phyloP scores from a whole-genome alignment of 37 sponge, comb jelly and placozoan species.

The Haliclona indistincta region DNA sequence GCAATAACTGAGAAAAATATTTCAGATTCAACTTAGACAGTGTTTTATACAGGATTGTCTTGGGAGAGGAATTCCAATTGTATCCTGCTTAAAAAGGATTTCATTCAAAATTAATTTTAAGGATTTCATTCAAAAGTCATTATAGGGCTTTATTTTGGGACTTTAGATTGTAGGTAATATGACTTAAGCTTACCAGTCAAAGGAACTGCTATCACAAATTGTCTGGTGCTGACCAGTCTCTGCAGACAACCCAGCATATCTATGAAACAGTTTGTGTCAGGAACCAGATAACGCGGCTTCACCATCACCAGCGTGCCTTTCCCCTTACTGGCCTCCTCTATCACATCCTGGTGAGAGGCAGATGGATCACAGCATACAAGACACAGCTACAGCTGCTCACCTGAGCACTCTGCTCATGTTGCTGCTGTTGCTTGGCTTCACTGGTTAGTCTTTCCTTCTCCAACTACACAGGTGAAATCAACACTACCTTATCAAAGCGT shows the following conservation, averaged over 20 bases:
- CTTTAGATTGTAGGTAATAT: too few relatives aligned
- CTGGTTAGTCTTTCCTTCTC: neutral
- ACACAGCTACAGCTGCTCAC: neutral
- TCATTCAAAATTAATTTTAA: neutral
- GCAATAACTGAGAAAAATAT: conserved; percentile 46
- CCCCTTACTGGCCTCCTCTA: conserved; percentile 38
- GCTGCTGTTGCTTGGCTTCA: neutral
- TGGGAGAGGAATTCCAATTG: too few relatives aligned
- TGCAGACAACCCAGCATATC: conserved; percentile 53
- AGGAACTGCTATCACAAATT: conserved; percentile 71
- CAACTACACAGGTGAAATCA: neutral
- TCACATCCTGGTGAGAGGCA: conserved; percentile 17
- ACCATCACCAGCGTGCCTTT: conserved; percentile 16
- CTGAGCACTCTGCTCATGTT: neutral
- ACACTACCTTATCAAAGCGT: neutral
- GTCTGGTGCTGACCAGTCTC: conserved; percentile 19
- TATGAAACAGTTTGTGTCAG: conserved; percentile 90
- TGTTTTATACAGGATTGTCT: neutral
- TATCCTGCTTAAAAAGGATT: too few relatives aligned
- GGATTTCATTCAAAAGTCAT: neutral
- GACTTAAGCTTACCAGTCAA: conserved; percentile 69
- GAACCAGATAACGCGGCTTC: conserved; percentile 72
- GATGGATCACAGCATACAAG: too few relatives aligned
- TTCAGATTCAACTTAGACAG: neutral
- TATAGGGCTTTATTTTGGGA: too few relatives aligned